Conservation (phyloP, 2,797 vertebrate genomes). For the Decapterus maruadsi region DNA sequence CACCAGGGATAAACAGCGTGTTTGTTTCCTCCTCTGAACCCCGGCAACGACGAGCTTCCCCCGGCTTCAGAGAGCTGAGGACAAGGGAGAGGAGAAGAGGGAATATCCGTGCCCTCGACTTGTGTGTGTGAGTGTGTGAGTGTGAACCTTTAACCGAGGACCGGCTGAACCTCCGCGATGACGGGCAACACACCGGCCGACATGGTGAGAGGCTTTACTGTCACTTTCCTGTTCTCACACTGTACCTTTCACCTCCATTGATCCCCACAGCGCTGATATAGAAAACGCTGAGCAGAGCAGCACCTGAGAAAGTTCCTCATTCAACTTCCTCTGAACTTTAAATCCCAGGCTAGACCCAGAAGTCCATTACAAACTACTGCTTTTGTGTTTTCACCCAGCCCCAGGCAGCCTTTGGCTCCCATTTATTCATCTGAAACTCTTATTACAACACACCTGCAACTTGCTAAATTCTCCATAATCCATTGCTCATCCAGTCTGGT, state of each 20-base stretch:
- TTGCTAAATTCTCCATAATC: too few relatives aligned
- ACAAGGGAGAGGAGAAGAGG: constrained; percentile 25
- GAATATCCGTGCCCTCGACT: constrained; percentile 35
- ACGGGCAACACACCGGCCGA: constrained; percentile 84
- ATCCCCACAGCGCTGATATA: background rate
- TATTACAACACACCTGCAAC: too few relatives aligned
- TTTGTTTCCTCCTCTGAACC: constrained; percentile 33
- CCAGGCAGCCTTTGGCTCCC: background rate
- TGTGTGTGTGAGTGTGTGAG: constrained; percentile 38
- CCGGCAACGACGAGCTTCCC: constrained; percentile 27
- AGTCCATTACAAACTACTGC: background rate
- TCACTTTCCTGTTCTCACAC: background rate
- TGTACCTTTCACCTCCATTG: constrained; percentile 6
- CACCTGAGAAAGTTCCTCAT: background rate
- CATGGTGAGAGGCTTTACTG: constrained; percentile 80
- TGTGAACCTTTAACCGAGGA: constrained; percentile 48
- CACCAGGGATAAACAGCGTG: constrained; percentile 32
- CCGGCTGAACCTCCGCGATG: constrained; percentile 76
- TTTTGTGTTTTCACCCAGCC: background rate
- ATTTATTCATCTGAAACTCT: constrained; percentile 2
- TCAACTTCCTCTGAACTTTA: background rate
- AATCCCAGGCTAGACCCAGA: background rate
- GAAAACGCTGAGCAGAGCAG: background rate
- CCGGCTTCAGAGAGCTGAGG: background rate
- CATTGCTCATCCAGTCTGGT: too few relatives aligned